phyloP scores from a whole-genome alignment of 2,113 vertebrate species.

The Vulpes vulpes region DNA sequence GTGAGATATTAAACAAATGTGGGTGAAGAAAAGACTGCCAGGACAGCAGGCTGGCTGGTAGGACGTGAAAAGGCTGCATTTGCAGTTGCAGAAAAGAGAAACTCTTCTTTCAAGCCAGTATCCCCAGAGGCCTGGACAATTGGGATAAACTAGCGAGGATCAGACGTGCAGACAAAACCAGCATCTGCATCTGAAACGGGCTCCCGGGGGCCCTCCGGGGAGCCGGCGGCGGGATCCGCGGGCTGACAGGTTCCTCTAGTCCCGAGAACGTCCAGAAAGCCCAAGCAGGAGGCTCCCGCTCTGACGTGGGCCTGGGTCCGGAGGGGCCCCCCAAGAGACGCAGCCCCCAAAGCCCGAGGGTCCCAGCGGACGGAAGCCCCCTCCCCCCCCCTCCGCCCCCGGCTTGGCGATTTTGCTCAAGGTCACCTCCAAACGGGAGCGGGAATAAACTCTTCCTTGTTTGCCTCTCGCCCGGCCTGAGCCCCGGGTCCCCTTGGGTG shows the following conservation, averaged over 20 bases:
- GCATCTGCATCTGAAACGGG: constrained; percentile 66
- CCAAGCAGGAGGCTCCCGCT: not conserved
- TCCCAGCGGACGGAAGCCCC: not conserved
- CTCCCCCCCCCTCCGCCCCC: too few relatives aligned
- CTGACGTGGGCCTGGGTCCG: not conserved
- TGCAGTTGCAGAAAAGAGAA: not conserved
- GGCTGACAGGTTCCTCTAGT: not conserved
- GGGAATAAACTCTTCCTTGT: constrained; percentile 75
- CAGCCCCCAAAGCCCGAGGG: not conserved
- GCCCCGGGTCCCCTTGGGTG: constrained; percentile 73
- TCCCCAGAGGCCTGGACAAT: constrained; percentile 4
- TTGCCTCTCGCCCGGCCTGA: constrained; percentile 45
- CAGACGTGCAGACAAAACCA: constrained; percentile 46
- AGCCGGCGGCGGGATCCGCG: not conserved
- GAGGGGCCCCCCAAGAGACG: not conserved
- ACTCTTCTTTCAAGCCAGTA: not conserved
- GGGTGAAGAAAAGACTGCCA: not conserved
- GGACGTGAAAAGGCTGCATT: not conserved
- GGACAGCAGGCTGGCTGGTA: not conserved
- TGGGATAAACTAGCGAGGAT: not conserved
- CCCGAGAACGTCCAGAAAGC: not conserved
- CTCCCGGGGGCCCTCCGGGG: not conserved
- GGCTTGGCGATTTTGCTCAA: constrained; percentile 61
- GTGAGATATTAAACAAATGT: not conserved
- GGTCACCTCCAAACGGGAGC: constrained; percentile 63